phyloP scores from a whole-genome alignment of 1,140 invertebrate genomes.

The Magallana angulata region DNA sequence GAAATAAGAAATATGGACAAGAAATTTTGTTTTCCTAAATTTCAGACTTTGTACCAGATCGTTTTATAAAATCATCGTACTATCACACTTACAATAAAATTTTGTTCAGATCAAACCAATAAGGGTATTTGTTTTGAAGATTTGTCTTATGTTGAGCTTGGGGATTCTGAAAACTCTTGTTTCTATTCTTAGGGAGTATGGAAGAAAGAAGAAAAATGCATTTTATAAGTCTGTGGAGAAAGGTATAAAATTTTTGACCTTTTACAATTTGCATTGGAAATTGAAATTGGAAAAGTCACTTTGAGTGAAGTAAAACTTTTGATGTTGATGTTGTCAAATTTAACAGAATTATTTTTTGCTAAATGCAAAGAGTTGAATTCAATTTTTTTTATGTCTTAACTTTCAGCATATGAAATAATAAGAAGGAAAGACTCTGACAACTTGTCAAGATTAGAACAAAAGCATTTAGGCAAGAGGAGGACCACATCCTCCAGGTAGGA shows the following conservation, averaged over 20 bases:
- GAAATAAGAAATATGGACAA: too few species aligned
- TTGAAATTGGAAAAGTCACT: not conserved
- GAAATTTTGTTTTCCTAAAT: too few species aligned
- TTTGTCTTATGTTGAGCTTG: too few species aligned
- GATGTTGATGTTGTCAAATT: not conserved
- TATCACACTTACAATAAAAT: too few species aligned
- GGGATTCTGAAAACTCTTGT: too few species aligned
- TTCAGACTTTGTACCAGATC: too few species aligned
- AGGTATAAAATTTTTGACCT: slow-evolving; percentile 52
- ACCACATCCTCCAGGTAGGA: slow-evolving; percentile 27
- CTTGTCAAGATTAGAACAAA: slow-evolving; percentile 42
- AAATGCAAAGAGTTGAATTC: too few species aligned
- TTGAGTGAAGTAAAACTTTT: not conserved
- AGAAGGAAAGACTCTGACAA: slow-evolving; percentile 18
- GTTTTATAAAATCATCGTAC: too few species aligned
- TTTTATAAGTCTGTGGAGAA: slow-evolving; percentile 61
- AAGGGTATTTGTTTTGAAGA: too few species aligned
- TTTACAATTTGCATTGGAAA: not conserved
- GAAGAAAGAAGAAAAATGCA: slow-evolving; percentile 61
- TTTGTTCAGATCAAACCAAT: too few species aligned
- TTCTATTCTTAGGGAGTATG: slow-evolving; percentile 60
- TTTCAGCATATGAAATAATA: not conserved
- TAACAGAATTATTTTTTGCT: not conserved
- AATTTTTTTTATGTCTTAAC: not conserved
- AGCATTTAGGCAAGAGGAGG: slow-evolving; percentile 45